These are phyloP conservation scores for Arvicanthis niloticus DNA, from an alignment of 2,113 vertebrate species.

Conservation along the genomic window DNA sequence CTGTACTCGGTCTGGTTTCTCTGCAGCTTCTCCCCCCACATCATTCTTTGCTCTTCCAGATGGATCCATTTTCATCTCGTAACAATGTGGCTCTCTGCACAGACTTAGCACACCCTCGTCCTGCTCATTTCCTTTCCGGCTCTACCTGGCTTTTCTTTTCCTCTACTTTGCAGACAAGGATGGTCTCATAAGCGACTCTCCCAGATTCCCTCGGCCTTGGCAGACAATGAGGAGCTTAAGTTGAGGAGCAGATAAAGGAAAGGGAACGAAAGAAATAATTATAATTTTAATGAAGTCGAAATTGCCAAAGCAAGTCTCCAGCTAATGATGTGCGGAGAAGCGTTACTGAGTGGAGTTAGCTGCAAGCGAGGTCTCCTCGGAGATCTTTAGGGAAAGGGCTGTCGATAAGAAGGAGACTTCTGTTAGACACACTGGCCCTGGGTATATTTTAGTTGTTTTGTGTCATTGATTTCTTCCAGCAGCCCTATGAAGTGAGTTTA, in stretches of 20 bases:
- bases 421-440: not conserved
- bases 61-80: not conserved
- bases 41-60: not conserved
- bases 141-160: not conserved
- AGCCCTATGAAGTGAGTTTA: not conserved
- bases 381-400: not conserved
- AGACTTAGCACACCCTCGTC: not conserved
- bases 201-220: not conserved
- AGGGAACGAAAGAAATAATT: constrained; percentile 58
- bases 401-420: not conserved
- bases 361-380: not conserved
- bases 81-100: not conserved
- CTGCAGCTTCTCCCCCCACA: accelerated
- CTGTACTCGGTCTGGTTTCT: not conserved
- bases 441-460: not conserved
- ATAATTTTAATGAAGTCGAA: constrained; percentile 72
- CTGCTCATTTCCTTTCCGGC: not conserved
- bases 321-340: constrained; percentile 34
- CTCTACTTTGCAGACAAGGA: not conserved
- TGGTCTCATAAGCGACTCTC: not conserved
- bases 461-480: not conserved
- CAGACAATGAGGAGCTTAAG: constrained; percentile 23
- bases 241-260: constrained; percentile 51
- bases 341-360: not conserved
- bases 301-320: constrained; percentile 36